These are phyloP conservation scores for Batillaria attramentaria DNA, from an alignment of 1,140 invertebrate species.

Conservation along the genomic window DNA sequence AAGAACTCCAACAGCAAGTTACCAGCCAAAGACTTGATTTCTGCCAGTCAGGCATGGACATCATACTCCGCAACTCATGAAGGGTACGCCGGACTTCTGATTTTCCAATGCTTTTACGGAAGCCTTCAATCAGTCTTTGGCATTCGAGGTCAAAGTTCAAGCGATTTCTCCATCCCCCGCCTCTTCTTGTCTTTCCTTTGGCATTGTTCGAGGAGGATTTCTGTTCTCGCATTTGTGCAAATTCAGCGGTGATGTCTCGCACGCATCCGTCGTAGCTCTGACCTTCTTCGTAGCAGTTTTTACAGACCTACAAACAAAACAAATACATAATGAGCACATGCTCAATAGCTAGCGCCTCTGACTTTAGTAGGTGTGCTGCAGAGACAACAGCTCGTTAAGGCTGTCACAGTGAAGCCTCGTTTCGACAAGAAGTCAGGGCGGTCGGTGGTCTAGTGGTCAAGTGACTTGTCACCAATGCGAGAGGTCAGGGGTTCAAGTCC, in stretches of 20 bases:
- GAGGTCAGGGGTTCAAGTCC: too few relatives aligned
- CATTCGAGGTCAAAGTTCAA: conserved; percentile 56
- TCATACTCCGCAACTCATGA: conserved; percentile 55
- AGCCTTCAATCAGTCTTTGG: conserved; percentile 51
- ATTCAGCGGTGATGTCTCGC: conserved; percentile 40
- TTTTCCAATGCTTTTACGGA: conserved; percentile 44
- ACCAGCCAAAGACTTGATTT: conserved; percentile 56
- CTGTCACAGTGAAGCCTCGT: not conserved
- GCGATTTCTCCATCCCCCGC: conserved; percentile 44
- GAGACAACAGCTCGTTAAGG: not conserved
- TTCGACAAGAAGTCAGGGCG: not conserved
- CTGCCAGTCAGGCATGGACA: conserved; percentile 59
- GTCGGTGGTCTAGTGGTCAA: too few relatives aligned
- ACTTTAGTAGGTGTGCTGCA: too few relatives aligned
- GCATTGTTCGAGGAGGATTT: not conserved
- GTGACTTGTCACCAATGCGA: too few relatives aligned
- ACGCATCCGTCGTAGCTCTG: conserved; percentile 41
- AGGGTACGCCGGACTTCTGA: conserved; percentile 58
- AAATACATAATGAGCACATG: conserved; percentile 4
- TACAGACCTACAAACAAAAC: conserved; percentile 53
- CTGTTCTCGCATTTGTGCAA: conserved; percentile 31
- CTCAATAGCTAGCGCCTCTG: too few relatives aligned
- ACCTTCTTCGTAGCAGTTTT: conserved; percentile 58
- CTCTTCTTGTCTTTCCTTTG: conserved; percentile 15
- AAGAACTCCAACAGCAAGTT: conserved; percentile 17